These are phyloP conservation scores for Drosophila peninsularis DNA, from an alignment of 2,888 invertebrate genomes.

Conservation along the genomic window DNA sequence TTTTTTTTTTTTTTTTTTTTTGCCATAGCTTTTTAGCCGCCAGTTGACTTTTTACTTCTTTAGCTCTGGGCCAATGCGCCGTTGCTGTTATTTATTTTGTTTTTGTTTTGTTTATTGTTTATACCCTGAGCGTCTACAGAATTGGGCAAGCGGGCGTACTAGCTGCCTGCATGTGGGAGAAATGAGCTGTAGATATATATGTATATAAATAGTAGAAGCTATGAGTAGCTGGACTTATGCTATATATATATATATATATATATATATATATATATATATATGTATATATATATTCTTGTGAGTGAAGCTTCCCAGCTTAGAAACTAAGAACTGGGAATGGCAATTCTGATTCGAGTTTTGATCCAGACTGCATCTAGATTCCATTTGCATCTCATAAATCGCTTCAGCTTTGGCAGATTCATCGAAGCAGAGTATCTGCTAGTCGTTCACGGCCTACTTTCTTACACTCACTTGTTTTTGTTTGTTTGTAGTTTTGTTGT, in stretches of 20 bases:
- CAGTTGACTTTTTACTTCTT: conserved; percentile 60
- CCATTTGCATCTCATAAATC: no score
- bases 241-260: no score
- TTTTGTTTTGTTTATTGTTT: conserved; percentile 30
- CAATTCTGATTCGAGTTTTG: not conserved
- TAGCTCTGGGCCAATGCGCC: conserved; percentile 53
- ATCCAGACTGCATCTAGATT: not conserved
- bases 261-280: not conserved
- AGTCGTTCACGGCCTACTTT: not conserved
- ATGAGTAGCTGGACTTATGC: not conserved
- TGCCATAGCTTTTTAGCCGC: conserved; percentile 44
- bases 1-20: conserved; percentile 8
- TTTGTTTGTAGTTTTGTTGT: conserved; percentile 25
- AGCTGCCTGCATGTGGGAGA: not conserved
- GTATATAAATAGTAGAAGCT: not conserved
- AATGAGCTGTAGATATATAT: not conserved
- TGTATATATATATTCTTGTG: not conserved
- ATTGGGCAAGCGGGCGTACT: not conserved
- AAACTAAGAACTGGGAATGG: not conserved
- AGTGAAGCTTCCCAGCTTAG: no score
- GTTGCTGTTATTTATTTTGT: conserved; percentile 25
- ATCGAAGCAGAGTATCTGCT: not conserved
- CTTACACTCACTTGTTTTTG: not conserved
- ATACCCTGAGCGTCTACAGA: conserved; percentile 8
- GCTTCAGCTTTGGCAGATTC: not conserved